phyloP scores from a whole-genome alignment of 2,797 vertebrate species.

The Halcyon chelicuti region DNA sequence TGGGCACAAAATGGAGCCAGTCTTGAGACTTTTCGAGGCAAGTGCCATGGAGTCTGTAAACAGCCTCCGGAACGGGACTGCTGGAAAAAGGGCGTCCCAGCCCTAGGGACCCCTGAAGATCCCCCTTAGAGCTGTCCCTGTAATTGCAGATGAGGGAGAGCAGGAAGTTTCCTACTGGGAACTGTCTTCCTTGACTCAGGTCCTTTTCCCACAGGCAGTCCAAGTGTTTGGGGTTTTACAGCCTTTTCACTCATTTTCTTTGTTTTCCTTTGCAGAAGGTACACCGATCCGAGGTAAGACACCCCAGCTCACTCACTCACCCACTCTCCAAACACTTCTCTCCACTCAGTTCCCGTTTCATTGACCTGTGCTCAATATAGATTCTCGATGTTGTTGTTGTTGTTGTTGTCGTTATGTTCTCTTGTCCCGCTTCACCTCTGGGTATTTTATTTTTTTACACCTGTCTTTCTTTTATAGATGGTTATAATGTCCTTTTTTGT shows the following conservation, averaged over 20 bases:
- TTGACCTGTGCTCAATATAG: constrained; percentile 49
- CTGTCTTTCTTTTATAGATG: constrained; percentile 66
- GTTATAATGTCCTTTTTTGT: constrained; percentile 44
- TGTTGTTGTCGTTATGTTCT: constrained; percentile 15
- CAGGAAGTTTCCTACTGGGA: constrained; percentile 32
- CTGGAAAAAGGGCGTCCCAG: neutral
- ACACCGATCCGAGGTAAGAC: constrained; percentile 99
- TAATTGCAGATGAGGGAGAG: neutral
- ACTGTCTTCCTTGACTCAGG: constrained; percentile 60
- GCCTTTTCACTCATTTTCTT: constrained; percentile 88
- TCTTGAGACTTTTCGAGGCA: neutral
- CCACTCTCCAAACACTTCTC: constrained; percentile 72
- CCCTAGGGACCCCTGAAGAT: neutral
- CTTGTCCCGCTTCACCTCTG: constrained; percentile 30
- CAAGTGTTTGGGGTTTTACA: constrained; percentile 71
- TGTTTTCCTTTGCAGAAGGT: constrained; percentile 95
- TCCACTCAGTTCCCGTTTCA: constrained; percentile 50
- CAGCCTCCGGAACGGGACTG: neutral
- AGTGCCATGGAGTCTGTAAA: neutral
- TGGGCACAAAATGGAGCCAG: neutral
- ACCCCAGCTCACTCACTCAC: constrained; percentile 60
- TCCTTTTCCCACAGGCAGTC: constrained; percentile 70
- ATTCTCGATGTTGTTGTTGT: neutral
- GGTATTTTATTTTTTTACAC: constrained; percentile 20
- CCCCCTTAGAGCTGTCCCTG: neutral